Evolutionary conservation across 2,888 invertebrate species (phyloP), one percentile per base, ranked within the genome.

Genomic region (Diploptera punctata): DNA sequence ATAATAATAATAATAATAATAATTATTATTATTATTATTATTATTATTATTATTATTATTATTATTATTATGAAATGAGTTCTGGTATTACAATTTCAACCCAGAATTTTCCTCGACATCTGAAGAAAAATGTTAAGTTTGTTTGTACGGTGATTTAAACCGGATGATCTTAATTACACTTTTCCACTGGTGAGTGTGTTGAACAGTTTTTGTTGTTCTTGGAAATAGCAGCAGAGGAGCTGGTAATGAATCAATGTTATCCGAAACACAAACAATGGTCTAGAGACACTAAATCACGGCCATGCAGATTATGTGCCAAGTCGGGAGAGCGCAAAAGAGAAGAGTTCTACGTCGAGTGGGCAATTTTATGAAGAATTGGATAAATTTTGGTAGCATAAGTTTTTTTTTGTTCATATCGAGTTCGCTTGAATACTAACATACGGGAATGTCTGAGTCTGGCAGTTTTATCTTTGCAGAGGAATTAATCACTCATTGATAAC

Each of bases 291-390:
- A 52, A 52, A 52, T 52, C 52, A 52, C 24, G 24, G 19, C 49
- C 52, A 52, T 52, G 52, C 24, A 52, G 52, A 52, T 52, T 52
- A 52, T 52, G 24, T 24, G 24, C 24, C 21, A 21, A 52, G 52
- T 52, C 52, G 4, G 24, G 24, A 21, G 24, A 24, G 24, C 19
- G 21, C 19, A 24, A 21, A 24, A 52, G 21, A 52, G 21, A 19
- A 3, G 1, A 21, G 2, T 3, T 19, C 7, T 52, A 24, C 52
- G 52, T 52, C 52, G 52, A 52, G 24, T 52, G 52, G 24, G 52
- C 52, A 52, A 52, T 52, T 52, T 52, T 52, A 10, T 52, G 24
- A 52, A 52, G 52, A 52, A 52, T 52, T 52, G 52, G 52, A 52
- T 52, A 52, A 52, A 52, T 52, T 52, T 52, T 21, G 9, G 52